These are phyloP conservation scores for Trissolcus brochymenae DNA, from an alignment of 2,888 invertebrate genomes.

Conservation along the genomic window DNA sequence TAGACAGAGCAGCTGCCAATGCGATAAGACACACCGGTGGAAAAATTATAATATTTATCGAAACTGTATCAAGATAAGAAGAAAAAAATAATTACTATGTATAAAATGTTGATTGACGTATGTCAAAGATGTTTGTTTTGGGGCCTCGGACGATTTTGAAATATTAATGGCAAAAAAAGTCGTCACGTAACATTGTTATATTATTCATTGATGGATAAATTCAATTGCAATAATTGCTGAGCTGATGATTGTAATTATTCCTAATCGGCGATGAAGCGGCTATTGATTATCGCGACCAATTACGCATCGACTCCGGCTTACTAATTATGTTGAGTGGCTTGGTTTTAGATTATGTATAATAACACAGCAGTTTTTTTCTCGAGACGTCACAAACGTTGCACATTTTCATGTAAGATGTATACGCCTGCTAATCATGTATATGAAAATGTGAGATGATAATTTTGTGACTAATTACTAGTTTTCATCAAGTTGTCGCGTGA, in stretches of 20 bases:
- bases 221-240: conserved; percentile 26
- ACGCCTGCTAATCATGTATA: conserved; percentile 11
- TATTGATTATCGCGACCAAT: conserved; percentile 43
- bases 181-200: no score
- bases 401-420: conserved; percentile 8
- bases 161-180: not conserved
- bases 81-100: not conserved
- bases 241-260: conserved; percentile 31
- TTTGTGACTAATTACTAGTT: conserved; percentile 9
- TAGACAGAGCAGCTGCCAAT: conserved; percentile 22
- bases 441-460: conserved; percentile 22
- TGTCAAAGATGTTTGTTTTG: not conserved
- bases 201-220: not conserved
- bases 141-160: not conserved
- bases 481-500: conserved; percentile 37
- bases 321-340: conserved; percentile 45
- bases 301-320: conserved; percentile 23
- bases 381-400: conserved; percentile 11
- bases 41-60: conserved; percentile 36
- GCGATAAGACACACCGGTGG: conserved; percentile 24
- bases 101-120: not conserved
- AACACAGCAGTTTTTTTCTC: conserved; percentile 22
- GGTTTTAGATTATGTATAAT: conserved; percentile 22
- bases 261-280: conserved; percentile 32
- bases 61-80: not conserved